phyloP scores from a whole-genome alignment of 2,888 invertebrate species.

The Heliconius hortense region DNA sequence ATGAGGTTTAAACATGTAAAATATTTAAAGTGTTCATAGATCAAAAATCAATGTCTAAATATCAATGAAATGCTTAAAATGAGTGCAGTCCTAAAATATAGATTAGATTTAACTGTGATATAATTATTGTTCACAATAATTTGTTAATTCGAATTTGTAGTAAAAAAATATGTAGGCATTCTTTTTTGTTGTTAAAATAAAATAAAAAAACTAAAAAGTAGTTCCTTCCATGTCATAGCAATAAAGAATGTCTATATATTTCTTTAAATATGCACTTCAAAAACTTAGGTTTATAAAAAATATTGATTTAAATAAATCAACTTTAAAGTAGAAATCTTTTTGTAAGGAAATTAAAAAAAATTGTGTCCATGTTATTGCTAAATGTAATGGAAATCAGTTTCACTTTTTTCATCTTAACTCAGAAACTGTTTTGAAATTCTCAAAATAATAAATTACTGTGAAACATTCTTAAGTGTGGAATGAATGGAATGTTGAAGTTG shows the following conservation, averaged over 20 bases:
- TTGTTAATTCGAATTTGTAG: conserved; percentile 11
- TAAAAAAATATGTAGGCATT: not conserved
- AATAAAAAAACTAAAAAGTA: not conserved
- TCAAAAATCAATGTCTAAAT: conserved; percentile 10
- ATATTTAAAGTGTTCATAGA: conserved; percentile 8
- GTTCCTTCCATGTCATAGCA: conserved; percentile 2
- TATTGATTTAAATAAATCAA: not conserved
- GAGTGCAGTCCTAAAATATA: conserved; percentile 34
- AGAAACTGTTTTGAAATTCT: not conserved
- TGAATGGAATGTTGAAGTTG: conserved; percentile 45
- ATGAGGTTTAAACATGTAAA: not conserved
- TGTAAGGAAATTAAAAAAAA: not conserved
- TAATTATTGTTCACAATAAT: conserved; percentile 49
- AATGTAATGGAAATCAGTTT: not conserved
- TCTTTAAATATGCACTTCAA: conserved; percentile 10
- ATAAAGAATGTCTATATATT: conserved; percentile 11
- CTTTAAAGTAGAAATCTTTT: not conserved
- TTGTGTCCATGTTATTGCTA: not conserved
- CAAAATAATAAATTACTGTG: conserved; percentile 13
- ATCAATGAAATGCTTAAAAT: conserved; percentile 1
- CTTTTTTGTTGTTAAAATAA: conserved; percentile 3
- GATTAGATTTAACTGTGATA: conserved; percentile 63
- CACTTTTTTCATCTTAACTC: not conserved
- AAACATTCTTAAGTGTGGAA: conserved; percentile 15
- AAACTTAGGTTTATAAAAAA: not conserved